phyloP scores from a whole-genome alignment of 2,888 invertebrate species.

The Clanis bilineata region DNA sequence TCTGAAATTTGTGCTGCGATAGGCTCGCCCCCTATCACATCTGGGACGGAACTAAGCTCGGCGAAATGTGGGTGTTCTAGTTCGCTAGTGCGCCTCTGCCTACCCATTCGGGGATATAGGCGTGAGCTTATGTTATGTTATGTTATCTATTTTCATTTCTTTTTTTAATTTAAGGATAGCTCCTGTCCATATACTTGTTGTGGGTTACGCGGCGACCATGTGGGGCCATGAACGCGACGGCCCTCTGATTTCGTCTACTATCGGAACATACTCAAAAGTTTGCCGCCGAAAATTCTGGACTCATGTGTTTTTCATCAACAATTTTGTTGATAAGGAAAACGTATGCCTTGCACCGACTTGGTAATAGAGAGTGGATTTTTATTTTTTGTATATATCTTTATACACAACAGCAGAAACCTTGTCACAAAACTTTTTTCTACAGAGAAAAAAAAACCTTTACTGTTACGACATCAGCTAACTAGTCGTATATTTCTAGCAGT shows the following conservation, averaged over 20 bases:
- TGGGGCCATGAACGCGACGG: constrained; percentile 29
- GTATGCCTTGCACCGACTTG: constrained; percentile 32
- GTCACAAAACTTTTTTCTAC: too few species aligned
- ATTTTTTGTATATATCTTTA: not conserved
- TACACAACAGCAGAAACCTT: too few species aligned
- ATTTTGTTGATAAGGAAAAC: constrained; percentile 27
- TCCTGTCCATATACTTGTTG: constrained; percentile 31
- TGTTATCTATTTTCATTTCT: not conserved
- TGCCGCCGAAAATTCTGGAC: constrained; percentile 36
- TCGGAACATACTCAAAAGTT: constrained; percentile 25
- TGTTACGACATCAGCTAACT: too few species aligned
- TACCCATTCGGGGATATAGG: too few species aligned
- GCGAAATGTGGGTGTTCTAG: too few species aligned
- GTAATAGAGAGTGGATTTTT: constrained; percentile 20
- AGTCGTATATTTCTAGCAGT: too few species aligned
- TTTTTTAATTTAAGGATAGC: constrained; percentile 25
- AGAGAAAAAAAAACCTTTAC: too few species aligned
- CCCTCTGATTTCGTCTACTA: constrained; percentile 25
- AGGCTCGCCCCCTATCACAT: too few species aligned
- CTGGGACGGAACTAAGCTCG: too few species aligned
- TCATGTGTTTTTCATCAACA: constrained; percentile 32
- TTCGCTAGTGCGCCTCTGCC: too few species aligned
- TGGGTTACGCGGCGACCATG: constrained; percentile 32
- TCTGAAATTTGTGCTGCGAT: too few species aligned
- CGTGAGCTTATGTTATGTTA: not conserved